Evolutionary conservation across 2,888 invertebrate species (phyloP), one percentile per base, ranked within the genome.

Genomic region (Eurytoma adleriae): DNA sequence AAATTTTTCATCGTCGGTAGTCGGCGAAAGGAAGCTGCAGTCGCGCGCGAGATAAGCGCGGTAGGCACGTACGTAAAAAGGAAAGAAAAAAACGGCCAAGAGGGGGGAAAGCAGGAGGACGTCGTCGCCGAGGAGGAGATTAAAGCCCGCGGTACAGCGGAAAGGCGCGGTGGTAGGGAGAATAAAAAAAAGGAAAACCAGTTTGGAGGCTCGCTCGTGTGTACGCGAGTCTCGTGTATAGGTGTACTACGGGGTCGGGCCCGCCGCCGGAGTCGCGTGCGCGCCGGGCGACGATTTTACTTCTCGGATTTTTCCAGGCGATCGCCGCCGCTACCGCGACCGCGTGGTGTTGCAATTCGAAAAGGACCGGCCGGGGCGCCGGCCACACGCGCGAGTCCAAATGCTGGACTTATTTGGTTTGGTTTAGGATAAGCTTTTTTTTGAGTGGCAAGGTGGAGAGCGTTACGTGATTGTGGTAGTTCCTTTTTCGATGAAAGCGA

Each of bases 141-240:
- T 78, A 73, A 73, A 66, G 66, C 16, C 13, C 40, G 48, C 57
- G 67, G 20, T 52, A 50, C 24, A 57, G 62, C 40, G 20, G 71
- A 7, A 24, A n/a, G 16, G 52, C 24, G 18, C 1, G 20, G 48
- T 56, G 50, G 54, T 12, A 16, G 14, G 57, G 10, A 40, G 20
- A n/a, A n/a, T n/a, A 71, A 69, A 69, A 79, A 70, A 80, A 69
- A 82, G 79, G 80, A 81, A 83, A 82, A 83, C 83, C 81, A 80
- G 82, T 79, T 83, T 82, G 83, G 62, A 67, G 57, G 66, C 75
- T 81, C 78, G 74, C 74, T 78, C 82, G 78, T 66, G 16, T 71
- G 70, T 72, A n/a, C 24, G 40, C 40, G 3, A 0, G 12, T 24
- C 1, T 24, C 27, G 10, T 2, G 20, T 52, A 52, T 20, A 18